These are phyloP conservation scores for Tenthredo notha DNA, from an alignment of 2,888 invertebrate species.

Conservation along the genomic window DNA sequence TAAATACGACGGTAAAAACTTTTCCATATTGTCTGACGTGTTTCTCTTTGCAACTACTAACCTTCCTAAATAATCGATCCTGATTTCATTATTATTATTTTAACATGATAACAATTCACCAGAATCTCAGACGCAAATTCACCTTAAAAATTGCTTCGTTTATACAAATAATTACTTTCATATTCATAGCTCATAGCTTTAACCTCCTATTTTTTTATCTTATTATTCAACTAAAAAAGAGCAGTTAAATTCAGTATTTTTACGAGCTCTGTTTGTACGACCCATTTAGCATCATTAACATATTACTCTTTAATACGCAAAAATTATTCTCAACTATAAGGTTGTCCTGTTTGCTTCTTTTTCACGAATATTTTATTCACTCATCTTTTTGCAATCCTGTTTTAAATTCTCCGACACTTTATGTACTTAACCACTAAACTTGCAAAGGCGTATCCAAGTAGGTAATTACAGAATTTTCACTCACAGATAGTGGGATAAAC, in stretches of 20 bases:
- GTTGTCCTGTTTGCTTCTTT: neutral
- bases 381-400: neutral
- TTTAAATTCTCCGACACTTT: neutral
- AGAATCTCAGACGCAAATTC: neutral
- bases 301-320: neutral
- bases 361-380: neutral
- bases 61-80: constrained; percentile 38
- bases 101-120: neutral
- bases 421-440: neutral
- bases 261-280: neutral
- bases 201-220: neutral
- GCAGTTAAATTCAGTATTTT: neutral
- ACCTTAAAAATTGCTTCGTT: neutral
- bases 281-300: neutral
- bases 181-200: neutral
- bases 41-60: constrained; percentile 30
- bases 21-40: constrained; percentile 48
- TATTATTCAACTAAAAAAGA: neutral
- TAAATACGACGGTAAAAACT: neutral
- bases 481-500: neutral
- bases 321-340: neutral
- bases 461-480: neutral
- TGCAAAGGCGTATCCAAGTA: neutral
- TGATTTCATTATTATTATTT: constrained; percentile 21
- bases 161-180: neutral